Base-by-base conservation (phyloP, 2,797 vertebrate species). In the Enteromius paludinosus region DNA sequence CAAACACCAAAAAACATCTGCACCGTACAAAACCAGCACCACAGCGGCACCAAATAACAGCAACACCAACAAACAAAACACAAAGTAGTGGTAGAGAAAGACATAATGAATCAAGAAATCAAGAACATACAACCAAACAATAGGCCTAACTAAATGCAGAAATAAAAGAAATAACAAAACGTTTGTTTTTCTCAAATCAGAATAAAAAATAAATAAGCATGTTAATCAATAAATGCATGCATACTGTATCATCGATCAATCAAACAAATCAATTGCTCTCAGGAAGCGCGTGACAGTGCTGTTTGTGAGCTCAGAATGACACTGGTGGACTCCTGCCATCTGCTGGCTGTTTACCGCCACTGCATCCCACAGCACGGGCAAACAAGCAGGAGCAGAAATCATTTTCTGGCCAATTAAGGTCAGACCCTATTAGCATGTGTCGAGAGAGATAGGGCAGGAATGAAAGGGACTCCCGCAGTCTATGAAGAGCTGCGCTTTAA, bases 301-400 rank as follows among this genome's bases (percentile, higher is more conserved):
- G 43, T 14, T 5, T 23, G 9, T 35, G 12, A 14, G 5, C 38
- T n/a, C 45, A 56, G 1, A n/a, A 8, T 33, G 23, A 54, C 45
- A 74, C 10, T 25, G 65, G 85, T 56, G 56, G 68, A 49, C 71
- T 84, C 45, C 2, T 84, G 78, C 71, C 82, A 70, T 72, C 87
- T 87, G 49, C 68, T 84, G 84, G 69, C 45, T 20, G 10, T 62
- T 9, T 28, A 1, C 20, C 20, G 45, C 1, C 66, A 74, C 66
- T 84, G 76, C 84, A 86, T 7, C 45, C 7, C 23, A 43, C 10
- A 14, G 7, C 45, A 47, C 0, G 15, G 15, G 2, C 3, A 41
- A 28, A 69, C 41, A 4, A 20, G 15, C 65, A 28, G 23, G 41
- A 28, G 43, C 25, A 56, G 33, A 65, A 38, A 59, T 61, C 3